A percentile compares a stretch with the other conserved stretches of the same genome.
Evolutionary conservation across 64 coral and sea anemone genomes (phyloP).

Genomic region (Montipora cactus): DNA sequence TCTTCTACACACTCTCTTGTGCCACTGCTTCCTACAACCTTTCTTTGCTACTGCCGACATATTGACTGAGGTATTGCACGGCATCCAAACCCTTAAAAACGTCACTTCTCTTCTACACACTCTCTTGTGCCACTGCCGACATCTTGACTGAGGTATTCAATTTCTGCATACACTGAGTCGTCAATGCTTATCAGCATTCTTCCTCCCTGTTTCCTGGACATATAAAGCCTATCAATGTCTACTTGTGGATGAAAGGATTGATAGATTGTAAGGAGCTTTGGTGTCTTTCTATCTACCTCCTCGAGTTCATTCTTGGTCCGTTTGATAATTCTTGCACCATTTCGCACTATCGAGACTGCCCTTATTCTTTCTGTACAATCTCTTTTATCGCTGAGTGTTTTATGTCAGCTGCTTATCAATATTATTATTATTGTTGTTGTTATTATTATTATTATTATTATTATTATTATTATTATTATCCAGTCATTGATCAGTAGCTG

Average conservation of each 20-base stretch:
- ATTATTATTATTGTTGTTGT: no score
- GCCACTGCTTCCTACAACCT: background rate
- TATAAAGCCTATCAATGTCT: no score
- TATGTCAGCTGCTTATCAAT: no score
- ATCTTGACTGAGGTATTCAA: background rate
- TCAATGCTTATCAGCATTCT: background rate
- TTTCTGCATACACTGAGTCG: background rate
- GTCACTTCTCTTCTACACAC: background rate
- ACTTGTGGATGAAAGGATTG: background rate
- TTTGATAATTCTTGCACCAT: background rate
- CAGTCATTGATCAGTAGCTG: no score
- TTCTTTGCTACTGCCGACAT: background rate
- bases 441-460: no score
- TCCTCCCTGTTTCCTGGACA: background rate
- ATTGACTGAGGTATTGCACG: background rate
- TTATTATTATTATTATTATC: no score
- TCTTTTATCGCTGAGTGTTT: no score
- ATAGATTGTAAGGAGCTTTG: background rate
- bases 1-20: background rate
- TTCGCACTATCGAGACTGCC: background rate
- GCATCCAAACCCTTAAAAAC: no score
- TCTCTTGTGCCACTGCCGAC: background rate
- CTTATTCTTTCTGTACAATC: background rate
- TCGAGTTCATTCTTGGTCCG: background rate
- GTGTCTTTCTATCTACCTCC: background rate